A percentile compares a stretch with the other conserved stretches of the same genome.
Conservation (phyloP, 2,888 invertebrate species). For the Drosophila mayaguana region DNA sequence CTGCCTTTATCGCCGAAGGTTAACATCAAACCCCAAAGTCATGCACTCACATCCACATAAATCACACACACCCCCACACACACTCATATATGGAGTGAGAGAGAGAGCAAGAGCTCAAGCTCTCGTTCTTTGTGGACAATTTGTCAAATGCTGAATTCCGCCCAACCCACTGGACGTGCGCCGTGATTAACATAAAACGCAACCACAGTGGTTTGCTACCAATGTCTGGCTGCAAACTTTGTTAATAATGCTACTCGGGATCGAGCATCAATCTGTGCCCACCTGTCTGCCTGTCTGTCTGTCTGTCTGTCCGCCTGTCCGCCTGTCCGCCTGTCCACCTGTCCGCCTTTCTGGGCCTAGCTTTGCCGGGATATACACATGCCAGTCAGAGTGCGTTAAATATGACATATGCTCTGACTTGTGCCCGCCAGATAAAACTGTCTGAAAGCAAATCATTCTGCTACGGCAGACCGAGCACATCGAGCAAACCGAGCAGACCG, state of each 20-base stretch:
- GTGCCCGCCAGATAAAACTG: slow-evolving; percentile 73
- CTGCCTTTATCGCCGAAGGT: slow-evolving; percentile 50
- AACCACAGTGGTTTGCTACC: slow-evolving; percentile 63
- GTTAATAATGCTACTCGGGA: slow-evolving; percentile 66
- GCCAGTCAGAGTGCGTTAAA: slow-evolving; percentile 50
- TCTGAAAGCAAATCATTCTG: slow-evolving; percentile 77
- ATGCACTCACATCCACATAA: slow-evolving; percentile 43
- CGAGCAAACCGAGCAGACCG: background rate
- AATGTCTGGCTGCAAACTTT: slow-evolving; percentile 61
- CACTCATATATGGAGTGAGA: too few species aligned
- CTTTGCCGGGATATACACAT: background rate
- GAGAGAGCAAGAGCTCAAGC: background rate
- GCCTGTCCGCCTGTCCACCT: background rate
- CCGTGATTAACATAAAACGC: slow-evolving; percentile 77
- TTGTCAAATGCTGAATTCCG: slow-evolving; percentile 64
- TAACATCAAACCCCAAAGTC: slow-evolving; percentile 17
- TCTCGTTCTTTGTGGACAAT: slow-evolving; percentile 63
- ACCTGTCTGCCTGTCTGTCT: slow-evolving; percentile 28
- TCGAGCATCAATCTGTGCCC: slow-evolving; percentile 59
- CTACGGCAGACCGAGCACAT: slow-evolving; percentile 25
- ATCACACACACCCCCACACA: slow-evolving; percentile 31
- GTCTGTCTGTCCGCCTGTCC: slow-evolving; percentile 34
- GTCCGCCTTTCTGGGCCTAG: background rate
- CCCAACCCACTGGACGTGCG: slow-evolving; percentile 23
- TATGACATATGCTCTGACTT: slow-evolving; percentile 80